Conservation (phyloP, 2,113 vertebrate genomes). For the Vidua chalybeata region DNA sequence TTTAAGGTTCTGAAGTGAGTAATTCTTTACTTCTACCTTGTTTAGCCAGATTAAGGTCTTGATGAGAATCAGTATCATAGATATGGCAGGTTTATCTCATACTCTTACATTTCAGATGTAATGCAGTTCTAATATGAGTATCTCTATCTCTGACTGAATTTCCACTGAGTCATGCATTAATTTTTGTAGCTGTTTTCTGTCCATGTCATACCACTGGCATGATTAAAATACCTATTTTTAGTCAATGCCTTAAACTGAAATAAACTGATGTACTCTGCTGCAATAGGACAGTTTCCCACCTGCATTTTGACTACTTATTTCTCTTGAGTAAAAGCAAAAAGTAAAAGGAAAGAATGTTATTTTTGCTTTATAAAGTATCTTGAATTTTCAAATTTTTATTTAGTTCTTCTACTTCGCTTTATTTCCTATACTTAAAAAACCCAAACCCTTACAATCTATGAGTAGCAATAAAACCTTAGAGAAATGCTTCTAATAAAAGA, state of each 20-base stretch:
- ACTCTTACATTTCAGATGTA: background rate
- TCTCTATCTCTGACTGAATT: background rate
- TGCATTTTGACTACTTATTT: background rate
- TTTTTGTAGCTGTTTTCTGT: background rate
- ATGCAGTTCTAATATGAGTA: background rate
- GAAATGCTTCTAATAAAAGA: conserved; percentile 2
- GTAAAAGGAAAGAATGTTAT: background rate
- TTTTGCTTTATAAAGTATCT: background rate
- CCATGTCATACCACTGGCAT: background rate
- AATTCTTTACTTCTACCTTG: background rate
- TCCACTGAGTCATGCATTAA: background rate
- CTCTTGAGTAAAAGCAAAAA: background rate
- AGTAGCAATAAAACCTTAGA: background rate
- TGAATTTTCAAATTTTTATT: background rate
- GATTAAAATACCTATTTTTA: background rate
- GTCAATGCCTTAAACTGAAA: background rate
- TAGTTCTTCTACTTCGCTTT: background rate
- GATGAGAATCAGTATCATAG: background rate
- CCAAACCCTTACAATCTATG: background rate
- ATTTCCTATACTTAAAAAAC: background rate
- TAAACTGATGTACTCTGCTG: background rate
- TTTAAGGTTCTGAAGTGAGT: background rate
- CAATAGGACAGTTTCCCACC: background rate
- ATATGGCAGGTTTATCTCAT: background rate
- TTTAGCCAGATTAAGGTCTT: background rate